phyloP scores from a whole-genome alignment of 2,113 vertebrate genomes.

The Sebastes fasciatus region DNA sequence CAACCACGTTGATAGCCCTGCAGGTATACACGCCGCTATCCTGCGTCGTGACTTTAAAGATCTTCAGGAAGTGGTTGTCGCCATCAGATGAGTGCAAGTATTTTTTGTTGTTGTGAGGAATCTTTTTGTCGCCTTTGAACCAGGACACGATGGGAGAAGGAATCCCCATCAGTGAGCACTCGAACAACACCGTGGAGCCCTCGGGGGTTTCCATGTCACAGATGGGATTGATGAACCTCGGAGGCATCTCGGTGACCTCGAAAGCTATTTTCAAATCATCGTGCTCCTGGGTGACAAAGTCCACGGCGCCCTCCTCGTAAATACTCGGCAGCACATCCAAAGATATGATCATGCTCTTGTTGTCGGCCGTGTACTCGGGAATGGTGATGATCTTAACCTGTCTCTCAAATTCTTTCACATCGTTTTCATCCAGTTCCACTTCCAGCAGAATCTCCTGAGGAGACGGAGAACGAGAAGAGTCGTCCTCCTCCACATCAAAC shows the following conservation, averaged over 20 bases:
- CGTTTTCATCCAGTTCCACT: slow-evolving; percentile 96
- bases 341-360: slow-evolving; percentile 97
- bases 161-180: slow-evolving; percentile 93
- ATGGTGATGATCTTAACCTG: slow-evolving; percentile 98
- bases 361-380: slow-evolving; percentile 93
- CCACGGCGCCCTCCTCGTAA: slow-evolving; percentile 86
- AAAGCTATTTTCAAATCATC: slow-evolving; percentile 94
- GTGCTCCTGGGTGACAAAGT: slow-evolving; percentile 84
- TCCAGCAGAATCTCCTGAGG: slow-evolving; percentile 98
- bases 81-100: slow-evolving; percentile 88
- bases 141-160: slow-evolving; percentile 91
- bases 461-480: slow-evolving; percentile 93
- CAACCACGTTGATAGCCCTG: slow-evolving; percentile 89
- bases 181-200: slow-evolving; percentile 90
- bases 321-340: slow-evolving; percentile 93
- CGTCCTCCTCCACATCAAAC: slow-evolving; percentile 92
- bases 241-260: slow-evolving; percentile 96
- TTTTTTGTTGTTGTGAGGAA: slow-evolving; percentile 86
- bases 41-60: slow-evolving; percentile 82
- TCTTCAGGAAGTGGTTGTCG: slow-evolving; percentile 90
- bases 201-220: slow-evolving; percentile 89
- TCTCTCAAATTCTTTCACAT: slow-evolving; percentile 97
- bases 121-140: slow-evolving; percentile 89
- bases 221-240: slow-evolving; percentile 92
- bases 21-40: slow-evolving; percentile 92